Evolutionary conservation across 1,140 invertebrate species (phyloP), one percentile per base, ranked within the genome.

Genomic region (Drosophila prosaltans): DNA sequence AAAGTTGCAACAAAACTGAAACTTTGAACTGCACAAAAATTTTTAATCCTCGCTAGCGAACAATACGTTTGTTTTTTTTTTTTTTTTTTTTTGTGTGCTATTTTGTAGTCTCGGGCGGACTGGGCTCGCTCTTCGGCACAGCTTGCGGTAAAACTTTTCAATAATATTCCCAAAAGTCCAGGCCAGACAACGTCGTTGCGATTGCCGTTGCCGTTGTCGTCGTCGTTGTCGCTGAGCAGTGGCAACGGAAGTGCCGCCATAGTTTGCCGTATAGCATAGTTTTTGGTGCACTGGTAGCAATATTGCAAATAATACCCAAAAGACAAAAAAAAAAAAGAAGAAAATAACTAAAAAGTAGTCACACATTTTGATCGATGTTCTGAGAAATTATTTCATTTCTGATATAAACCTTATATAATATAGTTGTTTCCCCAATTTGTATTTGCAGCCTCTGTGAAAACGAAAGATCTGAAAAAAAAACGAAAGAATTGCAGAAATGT

Each of bases 141-240:
- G 83, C 83, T 88, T 86, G 83, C 73, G 83, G 83, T 86, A 83
- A 89, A 86, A 86, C 67, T 86, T 86, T 86, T 86, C 83, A 86
- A 86, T 86, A 86, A 86, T 86, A 86, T 86, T 86, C 83, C 83
- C 83, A 74, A 86, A 86, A 86, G 83, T 86, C 83, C 83, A 89
- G 83, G 65, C 79, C 82, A 82, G 83, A 69, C 65, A 71, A 48
- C 73, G 69, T 54, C 69, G 65, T 36, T 39, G n/a, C n/a, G n/a
- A n/a, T n/a, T n/a, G 36, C 67, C 58, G 51, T 45, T 39, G 58
- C 32, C 60, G 65, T 48, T 54, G n/a, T 71, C 63, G 43, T 59
- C 21, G 62, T 16, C 60, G 62, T 65, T 69, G 68, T 74, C 51
- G 80, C 58, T 51, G 63, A 65, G 64, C 57, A 65, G 59, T 65